phyloP scores from a whole-genome alignment of 1,140 invertebrate species.

The Eriocheir sinensis region DNA sequence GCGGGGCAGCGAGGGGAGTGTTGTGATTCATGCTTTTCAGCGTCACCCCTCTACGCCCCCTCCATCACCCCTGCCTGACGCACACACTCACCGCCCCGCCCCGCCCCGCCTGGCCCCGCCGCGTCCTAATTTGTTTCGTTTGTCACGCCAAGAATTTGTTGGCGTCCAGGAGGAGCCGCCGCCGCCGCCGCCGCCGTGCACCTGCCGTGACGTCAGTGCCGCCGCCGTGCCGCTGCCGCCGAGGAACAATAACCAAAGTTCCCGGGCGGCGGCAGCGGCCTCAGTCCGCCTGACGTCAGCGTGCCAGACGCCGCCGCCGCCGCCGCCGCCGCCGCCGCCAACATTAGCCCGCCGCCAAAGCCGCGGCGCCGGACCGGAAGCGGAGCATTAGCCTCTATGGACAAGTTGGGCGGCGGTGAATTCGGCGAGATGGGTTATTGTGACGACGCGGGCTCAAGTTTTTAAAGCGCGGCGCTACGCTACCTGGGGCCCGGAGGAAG shows the following conservation, averaged over 20 bases:
- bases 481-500: constrained; percentile 35
- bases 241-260: constrained; percentile 46
- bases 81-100: not conserved
- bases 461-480: not conserved
- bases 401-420: constrained; percentile 41
- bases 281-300: constrained; percentile 41
- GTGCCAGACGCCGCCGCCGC: not conserved
- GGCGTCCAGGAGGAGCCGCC: not conserved
- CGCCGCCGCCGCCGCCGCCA: not conserved
- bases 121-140: constrained; percentile 36
- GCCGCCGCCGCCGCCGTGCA: not conserved
- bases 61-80: not conserved
- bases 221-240: not conserved
- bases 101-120: not conserved
- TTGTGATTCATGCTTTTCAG: constrained; percentile 46
- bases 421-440: constrained; percentile 40
- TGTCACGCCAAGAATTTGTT: constrained; percentile 3
- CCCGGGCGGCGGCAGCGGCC: constrained; percentile 12
- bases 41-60: not conserved
- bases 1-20: not conserved
- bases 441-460: constrained; percentile 18
- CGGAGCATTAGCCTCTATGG: constrained; percentile 51
- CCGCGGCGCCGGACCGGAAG: constrained; percentile 37
- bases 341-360: constrained; percentile 29
- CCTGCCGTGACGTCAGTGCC: not conserved